Conservation (phyloP, 2,888 invertebrate species). For the Drosophila mimetica region DNA sequence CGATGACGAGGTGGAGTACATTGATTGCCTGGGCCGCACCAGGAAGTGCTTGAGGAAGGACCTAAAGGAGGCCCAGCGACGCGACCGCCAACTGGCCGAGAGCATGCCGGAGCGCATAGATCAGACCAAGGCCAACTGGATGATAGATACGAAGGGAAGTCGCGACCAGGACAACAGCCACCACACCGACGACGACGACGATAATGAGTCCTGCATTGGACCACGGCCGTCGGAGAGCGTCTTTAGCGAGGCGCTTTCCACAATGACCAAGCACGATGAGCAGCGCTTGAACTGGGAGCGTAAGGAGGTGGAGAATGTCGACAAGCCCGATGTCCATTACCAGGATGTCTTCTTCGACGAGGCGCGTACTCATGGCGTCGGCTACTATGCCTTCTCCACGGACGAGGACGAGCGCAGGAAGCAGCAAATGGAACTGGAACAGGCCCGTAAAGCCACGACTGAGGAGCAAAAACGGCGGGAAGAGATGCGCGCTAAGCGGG, state of each 20-base stretch:
- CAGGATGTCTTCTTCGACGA: conserved; percentile 96
- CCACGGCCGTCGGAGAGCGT: conserved; percentile 83
- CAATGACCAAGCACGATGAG: conserved; percentile 87
- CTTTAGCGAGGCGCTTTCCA: conserved; percentile 83
- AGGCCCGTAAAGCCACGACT: conserved; percentile 89
- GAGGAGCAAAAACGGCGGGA: conserved; percentile 88
- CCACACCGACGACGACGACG: conserved; percentile 52
- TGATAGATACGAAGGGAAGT: conserved; percentile 78
- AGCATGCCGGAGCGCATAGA: conserved; percentile 82
- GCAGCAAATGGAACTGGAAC: conserved; percentile 92
- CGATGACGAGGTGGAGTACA: conserved; percentile 92
- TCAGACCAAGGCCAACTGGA: conserved; percentile 84
- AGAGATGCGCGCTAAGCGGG: conserved; percentile 87
- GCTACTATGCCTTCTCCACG: conserved; percentile 95
- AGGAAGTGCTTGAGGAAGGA: conserved; percentile 93
- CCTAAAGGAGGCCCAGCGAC: conserved; percentile 87
- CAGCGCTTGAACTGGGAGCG: conserved; percentile 94
- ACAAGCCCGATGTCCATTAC: conserved; percentile 93
- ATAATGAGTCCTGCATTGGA: conserved; percentile 64
- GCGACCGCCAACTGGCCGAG: conserved; percentile 86
- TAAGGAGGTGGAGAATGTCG: conserved; percentile 89
- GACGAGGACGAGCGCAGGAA: conserved; percentile 91
- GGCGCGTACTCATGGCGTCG: conserved; percentile 96
- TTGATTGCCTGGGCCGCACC: conserved; percentile 94
- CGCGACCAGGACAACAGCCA: background rate